A percentile compares a stretch with the other conserved stretches of the same genome.
phyloP scores from a whole-genome alignment of 2,888 invertebrate genomes.

The Cepaea hortensis region DNA sequence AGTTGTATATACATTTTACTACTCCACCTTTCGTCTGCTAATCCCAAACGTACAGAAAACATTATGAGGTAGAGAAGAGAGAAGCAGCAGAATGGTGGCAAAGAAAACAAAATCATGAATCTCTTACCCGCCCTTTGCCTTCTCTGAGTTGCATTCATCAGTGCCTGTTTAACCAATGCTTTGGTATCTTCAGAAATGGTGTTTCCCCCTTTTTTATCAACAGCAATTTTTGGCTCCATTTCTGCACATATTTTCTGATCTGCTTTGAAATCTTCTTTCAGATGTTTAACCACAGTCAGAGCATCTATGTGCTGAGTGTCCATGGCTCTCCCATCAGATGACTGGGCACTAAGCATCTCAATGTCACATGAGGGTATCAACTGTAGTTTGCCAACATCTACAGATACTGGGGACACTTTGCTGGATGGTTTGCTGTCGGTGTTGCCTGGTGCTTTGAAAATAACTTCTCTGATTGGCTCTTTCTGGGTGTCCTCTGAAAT shows the following conservation, averaged over 20 bases:
- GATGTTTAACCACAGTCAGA: neutral
- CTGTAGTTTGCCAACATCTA: constrained; percentile 51
- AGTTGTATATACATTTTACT: too few species aligned
- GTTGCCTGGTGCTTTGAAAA: constrained; percentile 19
- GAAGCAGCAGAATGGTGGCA: too few species aligned
- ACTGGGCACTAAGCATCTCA: constrained; percentile 73
- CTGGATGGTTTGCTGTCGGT: constrained; percentile 54
- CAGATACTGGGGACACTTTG: constrained; percentile 53
- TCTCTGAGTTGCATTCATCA: constrained; percentile 57
- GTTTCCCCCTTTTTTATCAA: constrained; percentile 55
- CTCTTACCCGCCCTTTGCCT: constrained; percentile 41
- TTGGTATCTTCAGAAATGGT: constrained; percentile 70
- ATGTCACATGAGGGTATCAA: constrained; percentile 59
- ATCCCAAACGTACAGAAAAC: too few species aligned
- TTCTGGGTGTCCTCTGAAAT: constrained; percentile 17
- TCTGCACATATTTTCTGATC: constrained; percentile 53
- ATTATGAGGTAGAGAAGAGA: too few species aligned
- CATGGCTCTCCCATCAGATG: constrained; percentile 51
- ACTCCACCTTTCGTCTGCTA: too few species aligned
- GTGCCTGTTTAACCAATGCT: constrained; percentile 69
- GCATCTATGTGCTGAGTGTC: constrained; percentile 51
- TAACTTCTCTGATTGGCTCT: neutral
- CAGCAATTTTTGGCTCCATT: constrained; percentile 36
- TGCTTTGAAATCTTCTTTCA: constrained; percentile 38
- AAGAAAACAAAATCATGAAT: neutral